phyloP scores from a whole-genome alignment of 2,113 vertebrate genomes.

The Rynchops niger region DNA sequence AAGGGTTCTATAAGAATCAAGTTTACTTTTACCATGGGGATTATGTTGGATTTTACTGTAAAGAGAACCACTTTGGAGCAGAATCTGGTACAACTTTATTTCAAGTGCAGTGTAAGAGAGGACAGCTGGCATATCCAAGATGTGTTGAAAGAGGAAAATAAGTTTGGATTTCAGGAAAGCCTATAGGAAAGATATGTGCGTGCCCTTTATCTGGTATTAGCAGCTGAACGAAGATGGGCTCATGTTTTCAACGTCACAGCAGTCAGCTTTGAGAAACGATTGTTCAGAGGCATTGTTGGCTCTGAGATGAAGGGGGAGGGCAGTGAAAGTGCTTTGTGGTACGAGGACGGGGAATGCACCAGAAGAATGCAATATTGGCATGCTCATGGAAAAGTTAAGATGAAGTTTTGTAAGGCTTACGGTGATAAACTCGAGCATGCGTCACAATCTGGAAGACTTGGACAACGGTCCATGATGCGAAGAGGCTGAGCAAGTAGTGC shows the following conservation, averaged over 20 bases:
- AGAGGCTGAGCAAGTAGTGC: not conserved
- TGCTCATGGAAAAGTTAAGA: rapidly evolving
- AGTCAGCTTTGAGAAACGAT: not conserved
- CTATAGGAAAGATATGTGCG: not conserved
- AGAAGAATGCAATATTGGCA: not conserved
- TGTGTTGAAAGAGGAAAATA: conserved; percentile 56
- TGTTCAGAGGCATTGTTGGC: not conserved
- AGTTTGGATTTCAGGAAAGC: conserved; percentile 25
- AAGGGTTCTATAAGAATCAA: conserved; percentile 66
- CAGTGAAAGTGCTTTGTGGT: not conserved
- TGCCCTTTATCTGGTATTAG: not conserved
- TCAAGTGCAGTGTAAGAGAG: conserved; percentile 71
- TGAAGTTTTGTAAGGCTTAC: not conserved
- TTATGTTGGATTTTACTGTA: conserved; percentile 75
- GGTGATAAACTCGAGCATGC: not conserved
- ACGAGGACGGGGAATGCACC: not conserved
- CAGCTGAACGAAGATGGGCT: not conserved
- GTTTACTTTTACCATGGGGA: conserved; percentile 75
- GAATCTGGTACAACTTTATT: conserved; percentile 50
- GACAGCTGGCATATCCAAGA: conserved; percentile 65
- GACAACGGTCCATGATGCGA: not conserved
- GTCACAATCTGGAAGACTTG: not conserved
- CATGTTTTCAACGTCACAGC: not conserved
- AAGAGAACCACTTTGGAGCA: conserved; percentile 7
- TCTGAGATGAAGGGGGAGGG: not conserved